phyloP scores from a whole-genome alignment of 2,113 vertebrate species.

The Chaenogobius annularis region DNA sequence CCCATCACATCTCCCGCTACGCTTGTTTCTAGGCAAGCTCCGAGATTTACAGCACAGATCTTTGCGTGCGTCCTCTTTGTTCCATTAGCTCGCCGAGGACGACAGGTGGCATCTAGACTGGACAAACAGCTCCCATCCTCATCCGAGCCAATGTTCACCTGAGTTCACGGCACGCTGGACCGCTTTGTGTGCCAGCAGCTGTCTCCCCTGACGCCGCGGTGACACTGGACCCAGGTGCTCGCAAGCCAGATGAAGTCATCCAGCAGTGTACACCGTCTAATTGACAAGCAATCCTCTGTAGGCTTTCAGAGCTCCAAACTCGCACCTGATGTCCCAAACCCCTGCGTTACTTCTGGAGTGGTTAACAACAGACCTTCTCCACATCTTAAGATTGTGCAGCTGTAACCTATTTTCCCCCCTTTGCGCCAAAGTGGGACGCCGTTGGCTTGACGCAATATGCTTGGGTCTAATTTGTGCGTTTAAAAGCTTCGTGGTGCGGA shows the following conservation, averaged over 20 bases:
- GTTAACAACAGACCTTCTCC: conserved; percentile 12
- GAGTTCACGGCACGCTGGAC: conserved; percentile 54
- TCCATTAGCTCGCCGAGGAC: conserved; percentile 46
- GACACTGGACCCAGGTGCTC: conserved; percentile 67
- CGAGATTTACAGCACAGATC: conserved; percentile 15
- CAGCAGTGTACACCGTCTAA: conserved; percentile 55
- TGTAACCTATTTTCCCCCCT: conserved; percentile 38
- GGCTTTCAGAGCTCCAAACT: conserved; percentile 42
- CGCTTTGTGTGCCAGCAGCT: conserved; percentile 59
- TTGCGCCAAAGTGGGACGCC: neutral
- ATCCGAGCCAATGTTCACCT: conserved; percentile 64
- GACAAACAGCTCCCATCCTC: conserved; percentile 63
- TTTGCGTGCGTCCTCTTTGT: conserved; percentile 52
- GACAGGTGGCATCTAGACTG: conserved; percentile 67
- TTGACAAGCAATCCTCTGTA: conserved; percentile 67
- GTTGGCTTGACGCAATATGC: conserved; percentile 4
- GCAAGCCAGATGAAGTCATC: conserved; percentile 67
- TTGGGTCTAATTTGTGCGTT: conserved; percentile 11
- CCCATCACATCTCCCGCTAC: neutral
- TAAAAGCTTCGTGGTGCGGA: neutral
- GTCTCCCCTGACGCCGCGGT: conserved; percentile 50
- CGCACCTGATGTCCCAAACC: conserved; percentile 66
- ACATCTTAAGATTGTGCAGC: conserved; percentile 52
- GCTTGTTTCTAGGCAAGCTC: conserved; percentile 24
- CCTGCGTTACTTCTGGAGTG: conserved; percentile 42